A percentile compares a stretch with the other conserved stretches of the same genome.
Conservation (phyloP, 2,797 vertebrate species). For the Antennarius maculatus region DNA sequence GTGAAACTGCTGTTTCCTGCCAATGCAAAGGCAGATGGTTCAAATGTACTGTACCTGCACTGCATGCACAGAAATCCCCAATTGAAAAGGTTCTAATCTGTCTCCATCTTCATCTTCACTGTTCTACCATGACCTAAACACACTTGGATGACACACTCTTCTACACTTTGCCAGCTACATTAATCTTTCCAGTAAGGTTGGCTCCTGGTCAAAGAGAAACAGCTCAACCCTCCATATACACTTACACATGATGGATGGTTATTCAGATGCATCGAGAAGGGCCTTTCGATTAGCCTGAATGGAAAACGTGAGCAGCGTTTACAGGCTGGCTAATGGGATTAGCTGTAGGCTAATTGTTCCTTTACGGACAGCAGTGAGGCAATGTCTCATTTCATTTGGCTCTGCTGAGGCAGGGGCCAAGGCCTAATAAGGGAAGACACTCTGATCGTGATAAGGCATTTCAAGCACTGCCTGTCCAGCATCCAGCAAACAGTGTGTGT, state of each 20-base stretch:
- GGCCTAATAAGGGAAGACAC: conserved; percentile 84
- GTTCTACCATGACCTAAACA: conserved; percentile 68
- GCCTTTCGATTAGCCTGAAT: conserved; percentile 73
- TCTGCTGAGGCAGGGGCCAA: conserved; percentile 62
- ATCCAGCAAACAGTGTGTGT: conserved; percentile 59
- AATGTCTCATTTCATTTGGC: conserved; percentile 79
- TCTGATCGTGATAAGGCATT: conserved; percentile 79
- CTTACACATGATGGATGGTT: conserved; percentile 76
- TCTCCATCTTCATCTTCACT: conserved; percentile 58
- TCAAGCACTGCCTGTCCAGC: conserved; percentile 69
- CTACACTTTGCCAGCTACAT: conserved; percentile 65
- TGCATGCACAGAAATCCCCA: conserved; percentile 23
- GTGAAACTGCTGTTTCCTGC: neutral
- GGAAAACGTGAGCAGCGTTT: conserved; percentile 77
- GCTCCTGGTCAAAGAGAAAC: conserved; percentile 61
- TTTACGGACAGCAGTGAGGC: conserved; percentile 76
- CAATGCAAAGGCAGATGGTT: conserved; percentile 21
- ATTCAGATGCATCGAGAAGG: conserved; percentile 68
- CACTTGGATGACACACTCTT: conserved; percentile 66
- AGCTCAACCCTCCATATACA: conserved; percentile 69
- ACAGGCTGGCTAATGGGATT: conserved; percentile 79
- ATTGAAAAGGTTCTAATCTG: conserved; percentile 45
- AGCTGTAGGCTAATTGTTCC: conserved; percentile 80
- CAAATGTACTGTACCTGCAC: neutral
- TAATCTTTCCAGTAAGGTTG: conserved; percentile 72